phyloP scores from a whole-genome alignment of 2,888 invertebrate genomes.

The Eupithecia subumbrata region DNA sequence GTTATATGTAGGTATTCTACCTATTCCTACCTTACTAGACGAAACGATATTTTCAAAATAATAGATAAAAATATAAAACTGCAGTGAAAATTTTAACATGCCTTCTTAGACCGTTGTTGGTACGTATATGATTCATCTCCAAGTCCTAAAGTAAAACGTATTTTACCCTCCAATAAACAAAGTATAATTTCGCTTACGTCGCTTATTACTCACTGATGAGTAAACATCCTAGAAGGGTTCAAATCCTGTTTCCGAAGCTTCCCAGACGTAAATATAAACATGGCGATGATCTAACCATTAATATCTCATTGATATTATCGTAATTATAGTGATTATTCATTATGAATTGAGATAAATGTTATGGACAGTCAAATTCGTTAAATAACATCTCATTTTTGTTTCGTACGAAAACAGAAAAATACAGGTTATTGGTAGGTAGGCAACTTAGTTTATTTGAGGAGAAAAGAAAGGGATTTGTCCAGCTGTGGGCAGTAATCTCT shows the following conservation, averaged over 20 bases:
- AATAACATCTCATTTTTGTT: neutral
- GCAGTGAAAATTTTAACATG: too few relatives aligned
- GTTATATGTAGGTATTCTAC: too few relatives aligned
- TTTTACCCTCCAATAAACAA: neutral
- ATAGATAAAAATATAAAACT: too few relatives aligned
- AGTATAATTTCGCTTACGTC: constrained; percentile 31
- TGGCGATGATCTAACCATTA: constrained; percentile 64
- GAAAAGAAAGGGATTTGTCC: too few relatives aligned
- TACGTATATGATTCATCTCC: neutral
- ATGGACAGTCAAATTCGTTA: neutral
- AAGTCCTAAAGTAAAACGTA: neutral
- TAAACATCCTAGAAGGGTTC: constrained; percentile 57
- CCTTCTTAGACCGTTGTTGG: neutral
- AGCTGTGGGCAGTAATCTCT: neutral
- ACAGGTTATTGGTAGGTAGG: neutral
- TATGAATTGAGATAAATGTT: constrained; percentile 33
- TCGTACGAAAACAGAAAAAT: neutral
- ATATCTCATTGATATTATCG: constrained; percentile 60
- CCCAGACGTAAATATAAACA: constrained; percentile 54
- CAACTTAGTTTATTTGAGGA: neutral
- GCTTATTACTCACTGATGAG: constrained; percentile 62
- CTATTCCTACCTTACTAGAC: too few relatives aligned
- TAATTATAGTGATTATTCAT: constrained; percentile 63
- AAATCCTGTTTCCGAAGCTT: constrained; percentile 60
- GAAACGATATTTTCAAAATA: too few relatives aligned